Conservation (phyloP, 2,888 invertebrate species). For the Eumerus sabulonum region DNA sequence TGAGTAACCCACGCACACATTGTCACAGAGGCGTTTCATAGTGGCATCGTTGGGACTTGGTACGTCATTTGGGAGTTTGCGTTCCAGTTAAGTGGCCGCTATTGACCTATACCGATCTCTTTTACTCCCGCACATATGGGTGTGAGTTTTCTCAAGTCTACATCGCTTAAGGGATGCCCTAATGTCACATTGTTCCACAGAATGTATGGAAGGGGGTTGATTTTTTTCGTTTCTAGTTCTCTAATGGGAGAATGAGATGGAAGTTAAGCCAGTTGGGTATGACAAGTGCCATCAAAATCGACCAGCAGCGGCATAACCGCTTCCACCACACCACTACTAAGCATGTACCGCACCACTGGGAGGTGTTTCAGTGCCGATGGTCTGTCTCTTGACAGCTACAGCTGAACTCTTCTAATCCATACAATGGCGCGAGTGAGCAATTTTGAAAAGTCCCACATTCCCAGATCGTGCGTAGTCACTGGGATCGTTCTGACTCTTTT, state of each 20-base stretch:
- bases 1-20: conserved; percentile 32
- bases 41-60: conserved; percentile 26
- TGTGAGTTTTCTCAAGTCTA: conserved; percentile 32
- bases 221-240: conserved; percentile 3
- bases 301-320: conserved; percentile 18
- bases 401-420: conserved; percentile 36
- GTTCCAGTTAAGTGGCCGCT: conserved; percentile 31
- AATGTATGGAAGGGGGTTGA: conserved; percentile 25
- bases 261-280: conserved; percentile 9
- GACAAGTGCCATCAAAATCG: conserved; percentile 48
- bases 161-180: conserved; percentile 32
- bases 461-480: conserved; percentile 48
- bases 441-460: conserved; percentile 50
- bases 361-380: conserved; percentile 29
- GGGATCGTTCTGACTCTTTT: conserved; percentile 27
- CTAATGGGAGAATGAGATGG: conserved; percentile 26
- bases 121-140: conserved; percentile 23
- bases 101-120: conserved; percentile 13
- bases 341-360: conserved; percentile 30
- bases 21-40: conserved; percentile 26
- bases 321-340: too few species aligned
- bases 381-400: conserved; percentile 41
- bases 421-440: conserved; percentile 53
- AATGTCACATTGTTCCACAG: conserved; percentile 9
- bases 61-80: conserved; percentile 55